Evolutionary conservation across 2,113 vertebrate genomes (phyloP).

Genomic region (Bombycilla garrulus): DNA sequence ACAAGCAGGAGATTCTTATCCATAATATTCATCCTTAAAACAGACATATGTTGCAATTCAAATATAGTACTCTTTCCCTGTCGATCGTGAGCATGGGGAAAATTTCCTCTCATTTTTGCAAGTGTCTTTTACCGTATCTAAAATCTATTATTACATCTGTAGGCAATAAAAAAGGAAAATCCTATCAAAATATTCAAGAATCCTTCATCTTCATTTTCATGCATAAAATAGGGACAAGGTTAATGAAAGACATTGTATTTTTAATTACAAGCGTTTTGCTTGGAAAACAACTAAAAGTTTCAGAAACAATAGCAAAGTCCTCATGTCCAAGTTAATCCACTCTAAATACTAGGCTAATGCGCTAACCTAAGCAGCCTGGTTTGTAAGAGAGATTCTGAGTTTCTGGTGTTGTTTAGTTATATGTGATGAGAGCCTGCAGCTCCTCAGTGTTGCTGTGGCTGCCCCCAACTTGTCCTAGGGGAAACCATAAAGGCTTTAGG

Average conservation of each 20-base stretch:
- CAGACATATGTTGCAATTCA: neutral
- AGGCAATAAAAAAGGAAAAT: neutral
- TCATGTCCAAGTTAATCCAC: neutral
- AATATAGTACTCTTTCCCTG: neutral
- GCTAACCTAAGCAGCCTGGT: neutral
- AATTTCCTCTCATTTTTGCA: neutral
- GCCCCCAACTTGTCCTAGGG: neutral
- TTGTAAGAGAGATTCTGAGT: neutral
- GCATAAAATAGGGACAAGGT: neutral
- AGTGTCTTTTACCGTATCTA: neutral
- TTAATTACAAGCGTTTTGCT: neutral
- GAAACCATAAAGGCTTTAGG: neutral
- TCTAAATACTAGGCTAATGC: neutral
- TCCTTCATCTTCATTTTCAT: neutral
- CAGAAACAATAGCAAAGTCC: neutral
- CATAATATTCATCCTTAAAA: neutral
- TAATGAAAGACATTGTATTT: neutral
- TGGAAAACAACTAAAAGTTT: neutral
- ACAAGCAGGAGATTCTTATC: neutral
- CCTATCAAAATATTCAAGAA: neutral
- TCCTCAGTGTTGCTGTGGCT: neutral
- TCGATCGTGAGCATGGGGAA: neutral
- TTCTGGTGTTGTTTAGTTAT: neutral
- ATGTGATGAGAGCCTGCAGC: neutral
- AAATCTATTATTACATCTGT: neutral